Evolutionary conservation across 2,888 invertebrate genomes (phyloP).

Genomic region (Cheilosia vernalis): DNA sequence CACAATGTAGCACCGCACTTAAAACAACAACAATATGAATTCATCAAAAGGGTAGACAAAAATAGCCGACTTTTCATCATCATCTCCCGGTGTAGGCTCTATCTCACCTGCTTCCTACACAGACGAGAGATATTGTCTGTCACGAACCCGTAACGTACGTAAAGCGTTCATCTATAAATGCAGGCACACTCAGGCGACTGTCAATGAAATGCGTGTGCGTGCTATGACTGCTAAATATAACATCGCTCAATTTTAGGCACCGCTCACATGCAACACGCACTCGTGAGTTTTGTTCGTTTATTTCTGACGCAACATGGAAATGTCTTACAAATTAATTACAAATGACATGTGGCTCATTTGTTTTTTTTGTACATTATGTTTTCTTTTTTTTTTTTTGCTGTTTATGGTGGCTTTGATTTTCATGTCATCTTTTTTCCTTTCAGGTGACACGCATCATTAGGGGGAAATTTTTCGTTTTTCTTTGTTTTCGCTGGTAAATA

Average conservation of each 20-base stretch:
- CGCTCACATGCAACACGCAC: constrained; percentile 32
- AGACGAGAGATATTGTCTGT: constrained; percentile 23
- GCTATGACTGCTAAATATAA: constrained; percentile 66
- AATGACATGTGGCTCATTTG: constrained; percentile 54
- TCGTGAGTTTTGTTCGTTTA: constrained; percentile 7
- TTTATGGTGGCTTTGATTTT: constrained; percentile 10
- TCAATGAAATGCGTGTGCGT: constrained; percentile 71
- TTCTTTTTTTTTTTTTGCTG: constrained; percentile 5
- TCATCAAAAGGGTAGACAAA: constrained; percentile 30
- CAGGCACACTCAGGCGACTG: constrained; percentile 32
- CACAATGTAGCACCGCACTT: background rate
- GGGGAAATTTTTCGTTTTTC: constrained; percentile 40
- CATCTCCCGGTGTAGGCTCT: constrained; percentile 20
- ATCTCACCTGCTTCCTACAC: constrained; percentile 60
- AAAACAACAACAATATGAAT: background rate
- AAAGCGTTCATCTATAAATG: constrained; percentile 39
- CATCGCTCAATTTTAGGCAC: constrained; percentile 8
- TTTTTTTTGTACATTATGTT: constrained; percentile 25
- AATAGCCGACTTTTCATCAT: constrained; percentile 55
- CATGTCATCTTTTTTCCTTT: constrained; percentile 32
- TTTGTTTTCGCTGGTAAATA: constrained; percentile 1
- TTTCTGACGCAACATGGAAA: constrained; percentile 33
- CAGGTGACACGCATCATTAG: constrained; percentile 64
- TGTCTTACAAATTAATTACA: constrained; percentile 55
- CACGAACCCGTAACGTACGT: constrained; percentile 10